Evolutionary conservation across 2,113 vertebrate species (phyloP).

Genomic region (Chamaea fasciata): DNA sequence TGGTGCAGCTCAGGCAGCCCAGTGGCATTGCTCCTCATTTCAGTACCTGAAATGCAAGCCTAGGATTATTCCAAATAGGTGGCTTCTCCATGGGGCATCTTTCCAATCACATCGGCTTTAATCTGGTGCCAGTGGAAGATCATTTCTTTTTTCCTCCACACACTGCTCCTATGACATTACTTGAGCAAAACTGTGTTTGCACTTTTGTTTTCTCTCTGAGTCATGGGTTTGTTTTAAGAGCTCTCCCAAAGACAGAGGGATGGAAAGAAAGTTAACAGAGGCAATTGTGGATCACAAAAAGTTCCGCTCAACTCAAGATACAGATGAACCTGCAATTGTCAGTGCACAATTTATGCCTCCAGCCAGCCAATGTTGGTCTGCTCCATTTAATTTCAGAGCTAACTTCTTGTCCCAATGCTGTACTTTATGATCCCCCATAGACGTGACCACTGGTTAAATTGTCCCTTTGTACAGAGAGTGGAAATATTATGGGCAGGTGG

Average conservation of each 20-base stretch:
- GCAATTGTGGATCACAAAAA: background rate
- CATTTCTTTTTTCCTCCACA: fast-evolving
- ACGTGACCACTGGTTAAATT: background rate
- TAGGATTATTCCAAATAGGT: background rate
- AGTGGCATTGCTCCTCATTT: background rate
- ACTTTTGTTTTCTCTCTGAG: background rate
- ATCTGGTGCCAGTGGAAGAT: background rate
- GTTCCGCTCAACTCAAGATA: background rate
- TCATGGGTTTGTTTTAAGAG: too few relatives aligned
- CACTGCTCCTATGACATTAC: background rate
- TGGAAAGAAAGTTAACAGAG: background rate
- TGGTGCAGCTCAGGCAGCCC: background rate
- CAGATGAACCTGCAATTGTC: background rate
- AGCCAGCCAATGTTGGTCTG: background rate
- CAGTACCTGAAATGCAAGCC: background rate
- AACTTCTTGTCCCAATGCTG: background rate
- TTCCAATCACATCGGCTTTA: background rate
- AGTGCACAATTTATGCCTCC: background rate
- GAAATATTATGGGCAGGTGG: background rate
- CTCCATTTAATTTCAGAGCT: background rate
- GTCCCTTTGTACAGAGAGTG: background rate
- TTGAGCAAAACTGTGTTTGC: background rate
- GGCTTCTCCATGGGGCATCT: fast-evolving
- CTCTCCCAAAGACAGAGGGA: background rate
- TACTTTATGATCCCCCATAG: background rate